phyloP scores from a whole-genome alignment of 1,140 invertebrate species.

The Platorchestia sp. region DNA sequence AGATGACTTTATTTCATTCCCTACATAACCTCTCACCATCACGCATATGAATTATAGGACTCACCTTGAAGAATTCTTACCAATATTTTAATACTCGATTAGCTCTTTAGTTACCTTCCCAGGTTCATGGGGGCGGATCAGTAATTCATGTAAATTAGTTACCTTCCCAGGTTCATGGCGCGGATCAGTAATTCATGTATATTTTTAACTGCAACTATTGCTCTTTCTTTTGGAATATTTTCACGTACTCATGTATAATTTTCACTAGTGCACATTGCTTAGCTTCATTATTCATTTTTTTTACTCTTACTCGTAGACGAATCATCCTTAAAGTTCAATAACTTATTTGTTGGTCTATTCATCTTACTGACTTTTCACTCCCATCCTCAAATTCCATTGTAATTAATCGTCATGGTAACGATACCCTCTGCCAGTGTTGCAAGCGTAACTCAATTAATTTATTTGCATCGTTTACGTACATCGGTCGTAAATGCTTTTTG shows the following conservation, averaged over 20 bases:
- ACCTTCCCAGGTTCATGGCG: too few relatives aligned
- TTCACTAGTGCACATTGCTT: not conserved
- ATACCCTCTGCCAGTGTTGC: not conserved
- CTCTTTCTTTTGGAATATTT: not conserved
- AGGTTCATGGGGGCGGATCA: too few relatives aligned
- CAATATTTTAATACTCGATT: too few relatives aligned
- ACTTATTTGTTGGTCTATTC: not conserved
- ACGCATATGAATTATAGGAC: not conserved
- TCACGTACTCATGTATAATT: not conserved
- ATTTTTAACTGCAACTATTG: not conserved
- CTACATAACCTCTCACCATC: not conserved
- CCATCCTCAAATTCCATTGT: not conserved
- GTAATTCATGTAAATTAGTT: too few relatives aligned
- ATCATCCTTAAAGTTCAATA: not conserved
- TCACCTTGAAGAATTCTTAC: not conserved
- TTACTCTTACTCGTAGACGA: not conserved
- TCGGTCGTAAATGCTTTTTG: not conserved
- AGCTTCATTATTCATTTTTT: not conserved
- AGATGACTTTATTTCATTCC: not conserved
- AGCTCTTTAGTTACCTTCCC: too few relatives aligned
- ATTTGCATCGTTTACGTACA: not conserved
- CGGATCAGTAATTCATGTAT: not conserved
- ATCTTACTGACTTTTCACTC: not conserved
- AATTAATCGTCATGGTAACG: not conserved
- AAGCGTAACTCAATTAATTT: not conserved